A percentile compares a stretch with the other conserved stretches of the same genome.
These are phyloP conservation scores for Dione juno DNA, from an alignment of 2,888 invertebrate genomes.

Conservation along the genomic window DNA sequence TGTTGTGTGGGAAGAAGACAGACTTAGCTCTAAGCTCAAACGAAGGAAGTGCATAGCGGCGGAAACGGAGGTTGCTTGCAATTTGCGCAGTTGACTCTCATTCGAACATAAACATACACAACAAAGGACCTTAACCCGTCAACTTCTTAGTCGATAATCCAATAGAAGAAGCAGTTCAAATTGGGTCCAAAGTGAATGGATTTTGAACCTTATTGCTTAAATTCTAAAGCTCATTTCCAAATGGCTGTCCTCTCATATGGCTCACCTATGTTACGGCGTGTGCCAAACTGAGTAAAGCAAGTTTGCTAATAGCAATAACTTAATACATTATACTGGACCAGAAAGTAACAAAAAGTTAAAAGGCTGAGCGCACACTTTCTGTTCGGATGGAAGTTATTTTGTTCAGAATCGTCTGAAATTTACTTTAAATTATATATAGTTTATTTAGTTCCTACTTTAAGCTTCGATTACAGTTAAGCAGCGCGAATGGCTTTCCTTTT, in stretches of 20 bases:
- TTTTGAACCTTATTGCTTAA: conserved; percentile 26
- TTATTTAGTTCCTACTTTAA: conserved; percentile 24
- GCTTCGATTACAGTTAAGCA: not conserved
- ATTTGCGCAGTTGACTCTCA: conserved; percentile 48
- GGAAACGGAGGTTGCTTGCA: conserved; percentile 49
- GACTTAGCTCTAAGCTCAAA: conserved; percentile 44
- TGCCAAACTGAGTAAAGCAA: conserved; percentile 46
- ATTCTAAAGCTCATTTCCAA: conserved; percentile 38
- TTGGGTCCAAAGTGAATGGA: conserved; percentile 15
- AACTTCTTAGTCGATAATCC: conserved; percentile 38
- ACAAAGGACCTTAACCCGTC: conserved; percentile 37
- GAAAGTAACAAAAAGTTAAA: conserved; percentile 46
- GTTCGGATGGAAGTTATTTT: conserved; percentile 38
- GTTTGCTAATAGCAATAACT: conserved; percentile 49
- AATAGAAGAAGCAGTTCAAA: conserved; percentile 26
- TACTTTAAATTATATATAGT: conserved; percentile 36
- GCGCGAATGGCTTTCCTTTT: not conserved
- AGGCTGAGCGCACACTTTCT: conserved; percentile 44
- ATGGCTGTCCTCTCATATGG: conserved; percentile 28
- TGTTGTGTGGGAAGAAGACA: conserved; percentile 40
- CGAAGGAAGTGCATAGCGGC: conserved; percentile 49
- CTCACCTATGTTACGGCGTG: conserved; percentile 41
- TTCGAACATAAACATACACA: conserved; percentile 35
- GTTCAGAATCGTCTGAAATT: conserved; percentile 38
- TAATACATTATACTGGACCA: conserved; percentile 47